Conservation (phyloP, 2,797 vertebrate genomes). For the Hybognathus amarus region DNA sequence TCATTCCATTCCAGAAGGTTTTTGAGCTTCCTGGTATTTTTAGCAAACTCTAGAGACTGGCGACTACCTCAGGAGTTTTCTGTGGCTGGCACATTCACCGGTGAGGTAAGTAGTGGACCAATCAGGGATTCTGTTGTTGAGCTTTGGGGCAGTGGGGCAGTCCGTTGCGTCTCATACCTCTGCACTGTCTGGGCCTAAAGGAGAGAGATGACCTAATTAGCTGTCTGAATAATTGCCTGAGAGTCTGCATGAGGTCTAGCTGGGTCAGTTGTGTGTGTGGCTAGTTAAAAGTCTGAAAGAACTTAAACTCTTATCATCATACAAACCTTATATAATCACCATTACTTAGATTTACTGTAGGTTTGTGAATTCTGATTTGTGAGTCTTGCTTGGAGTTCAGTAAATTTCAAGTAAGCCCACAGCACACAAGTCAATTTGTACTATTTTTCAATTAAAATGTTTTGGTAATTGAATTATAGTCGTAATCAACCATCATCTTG, state of each 20-base stretch:
- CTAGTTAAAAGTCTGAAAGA: constrained; percentile 34
- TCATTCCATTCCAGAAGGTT: constrained; percentile 28
- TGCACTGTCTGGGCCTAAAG: constrained; percentile 61
- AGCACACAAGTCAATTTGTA: not conserved
- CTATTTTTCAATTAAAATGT: not conserved
- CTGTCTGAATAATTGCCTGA: constrained; percentile 71
- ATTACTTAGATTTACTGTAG: not conserved
- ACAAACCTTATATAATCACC: not conserved
- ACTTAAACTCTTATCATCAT: constrained; percentile 11
- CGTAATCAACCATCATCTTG: not conserved
- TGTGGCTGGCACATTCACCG: constrained; percentile 3
- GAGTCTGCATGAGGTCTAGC: constrained; percentile 40
- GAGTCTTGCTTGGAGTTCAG: not conserved
- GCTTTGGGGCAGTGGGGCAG: constrained; percentile 66
- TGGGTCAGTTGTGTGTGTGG: constrained; percentile 16
- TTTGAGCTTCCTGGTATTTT: constrained; percentile 34
- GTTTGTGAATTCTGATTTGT: not conserved
- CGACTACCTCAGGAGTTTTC: constrained; percentile 25
- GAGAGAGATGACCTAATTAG: constrained; percentile 77
- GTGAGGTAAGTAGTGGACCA: constrained; percentile 57
- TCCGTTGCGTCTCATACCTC: constrained; percentile 68
- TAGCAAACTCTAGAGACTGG: constrained; percentile 36
- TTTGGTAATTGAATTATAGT: not conserved
- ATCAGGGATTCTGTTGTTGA: constrained; percentile 61
- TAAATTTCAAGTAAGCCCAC: not conserved